phyloP scores from a whole-genome alignment of 2,888 invertebrate genomes.

The Furcula furcula region DNA sequence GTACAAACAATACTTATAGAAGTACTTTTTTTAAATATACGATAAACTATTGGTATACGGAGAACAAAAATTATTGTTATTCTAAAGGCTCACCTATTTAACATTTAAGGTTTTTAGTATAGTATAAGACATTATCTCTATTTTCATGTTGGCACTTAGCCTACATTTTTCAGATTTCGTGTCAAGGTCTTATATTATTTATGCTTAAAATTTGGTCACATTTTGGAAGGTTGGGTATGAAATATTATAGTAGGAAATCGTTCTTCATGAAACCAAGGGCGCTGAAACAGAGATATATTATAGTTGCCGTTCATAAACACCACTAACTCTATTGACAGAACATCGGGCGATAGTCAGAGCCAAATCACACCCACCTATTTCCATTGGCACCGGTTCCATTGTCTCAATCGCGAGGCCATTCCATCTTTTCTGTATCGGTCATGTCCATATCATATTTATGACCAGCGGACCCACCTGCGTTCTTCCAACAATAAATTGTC shows the following conservation, averaged over 20 bases:
- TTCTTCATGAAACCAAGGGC: slow-evolving; percentile 23
- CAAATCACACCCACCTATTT: slow-evolving; percentile 62
- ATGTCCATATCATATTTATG: slow-evolving; percentile 37
- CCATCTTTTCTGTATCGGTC: slow-evolving; percentile 38
- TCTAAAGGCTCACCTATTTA: no score
- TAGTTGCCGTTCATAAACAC: slow-evolving; percentile 26
- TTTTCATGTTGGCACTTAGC: slow-evolving; percentile 1
- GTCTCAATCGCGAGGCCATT: slow-evolving; percentile 46
- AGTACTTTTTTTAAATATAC: no score
- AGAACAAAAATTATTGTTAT: no score
- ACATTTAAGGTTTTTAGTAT: no score
- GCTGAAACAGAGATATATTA: slow-evolving; percentile 29
- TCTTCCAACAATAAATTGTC: slow-evolving; percentile 60
- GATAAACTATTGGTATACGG: no score
- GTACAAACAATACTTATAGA: no score
- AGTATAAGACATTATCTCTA: no score
- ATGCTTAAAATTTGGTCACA: background rate
- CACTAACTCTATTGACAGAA: slow-evolving; percentile 56
- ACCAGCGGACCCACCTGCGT: slow-evolving; percentile 45
- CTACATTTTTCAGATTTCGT: slow-evolving; percentile 7
- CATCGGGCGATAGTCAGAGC: slow-evolving; percentile 48
- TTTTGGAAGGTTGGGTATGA: slow-evolving; percentile 9
- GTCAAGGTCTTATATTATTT: slow-evolving; percentile 16
- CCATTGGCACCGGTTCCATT: slow-evolving; percentile 62
- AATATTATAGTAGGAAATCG: slow-evolving; percentile 22